These are phyloP conservation scores for Drosophila watanabei DNA, from an alignment of 1,140 invertebrate genomes.

Conservation along the genomic window DNA sequence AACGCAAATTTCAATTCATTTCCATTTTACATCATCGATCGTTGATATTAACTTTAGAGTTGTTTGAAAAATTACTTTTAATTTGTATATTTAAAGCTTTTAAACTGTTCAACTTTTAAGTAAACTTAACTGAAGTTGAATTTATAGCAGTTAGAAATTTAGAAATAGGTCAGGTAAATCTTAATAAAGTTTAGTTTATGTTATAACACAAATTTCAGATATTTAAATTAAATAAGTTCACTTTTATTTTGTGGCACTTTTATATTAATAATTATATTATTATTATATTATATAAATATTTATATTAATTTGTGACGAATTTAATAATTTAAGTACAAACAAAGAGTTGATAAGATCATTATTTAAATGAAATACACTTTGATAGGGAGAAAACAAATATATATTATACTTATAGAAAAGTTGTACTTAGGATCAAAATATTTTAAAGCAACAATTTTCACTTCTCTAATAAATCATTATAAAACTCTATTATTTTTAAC, in stretches of 20 bases:
- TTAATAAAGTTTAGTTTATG: not conserved
- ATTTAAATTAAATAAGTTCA: not conserved
- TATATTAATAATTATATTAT: too few relatives aligned
- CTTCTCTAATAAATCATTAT: not conserved
- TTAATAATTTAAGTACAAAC: not conserved
- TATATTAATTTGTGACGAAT: not conserved
- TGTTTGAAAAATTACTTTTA: not conserved
- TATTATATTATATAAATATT: too few relatives aligned
- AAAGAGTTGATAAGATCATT: not conserved
- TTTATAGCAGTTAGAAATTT: not conserved
- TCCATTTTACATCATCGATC: not conserved
- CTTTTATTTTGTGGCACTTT: not conserved
- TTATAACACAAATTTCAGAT: not conserved
- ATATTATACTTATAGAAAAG: not conserved
- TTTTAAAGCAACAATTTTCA: not conserved
- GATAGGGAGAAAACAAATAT: not conserved
- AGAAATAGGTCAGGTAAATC: too few relatives aligned
- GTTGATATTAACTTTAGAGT: not conserved
- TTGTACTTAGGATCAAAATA: not conserved
- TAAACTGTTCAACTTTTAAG: not conserved
- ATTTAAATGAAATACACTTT: not conserved
- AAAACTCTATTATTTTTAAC: not conserved
- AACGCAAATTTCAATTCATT: not conserved
- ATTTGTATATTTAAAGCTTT: not conserved
- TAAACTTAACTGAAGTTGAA: not conserved